Evolutionary conservation across 2,888 invertebrate species (phyloP).

Genomic region (Lampropteryx suffumata): DNA sequence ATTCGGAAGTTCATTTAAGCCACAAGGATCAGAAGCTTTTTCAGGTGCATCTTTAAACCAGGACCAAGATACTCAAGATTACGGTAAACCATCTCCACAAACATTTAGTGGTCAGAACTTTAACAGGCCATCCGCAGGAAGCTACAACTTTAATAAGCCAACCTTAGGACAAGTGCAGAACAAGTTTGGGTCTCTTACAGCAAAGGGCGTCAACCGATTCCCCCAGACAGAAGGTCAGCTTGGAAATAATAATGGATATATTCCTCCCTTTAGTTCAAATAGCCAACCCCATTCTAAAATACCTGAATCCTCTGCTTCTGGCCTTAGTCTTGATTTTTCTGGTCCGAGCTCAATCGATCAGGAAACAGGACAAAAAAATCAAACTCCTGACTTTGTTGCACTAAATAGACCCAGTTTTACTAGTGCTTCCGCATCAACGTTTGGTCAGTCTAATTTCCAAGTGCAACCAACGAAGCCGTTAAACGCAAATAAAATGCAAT

Average conservation of each 20-base stretch:
- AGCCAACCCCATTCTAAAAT: slow-evolving; percentile 21
- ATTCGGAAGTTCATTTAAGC: slow-evolving; percentile 28
- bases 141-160: slow-evolving; percentile 2
- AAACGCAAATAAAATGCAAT: slow-evolving; percentile 20
- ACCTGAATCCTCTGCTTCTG: slow-evolving; percentile 6
- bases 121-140: slow-evolving; percentile 12
- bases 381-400: slow-evolving; percentile 5
- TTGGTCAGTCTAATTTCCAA: slow-evolving; percentile 1
- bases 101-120: slow-evolving; percentile 15
- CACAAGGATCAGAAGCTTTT: slow-evolving; percentile 25
- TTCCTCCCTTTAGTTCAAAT: slow-evolving; percentile 41
- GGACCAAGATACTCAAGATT: slow-evolving; percentile 19
- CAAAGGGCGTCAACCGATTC: slow-evolving; percentile 5
- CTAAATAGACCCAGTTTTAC: slow-evolving; percentile 8
- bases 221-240: slow-evolving; percentile 20
- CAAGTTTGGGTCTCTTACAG: slow-evolving; percentile 6
- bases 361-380: slow-evolving; percentile 1
- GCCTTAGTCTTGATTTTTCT: not conserved
- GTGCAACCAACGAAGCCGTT: slow-evolving; percentile 14
- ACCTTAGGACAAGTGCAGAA: slow-evolving; percentile 9
- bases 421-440: slow-evolving; percentile 19
- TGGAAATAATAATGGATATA: slow-evolving; percentile 45
- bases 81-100: slow-evolving; percentile 16
- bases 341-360: not conserved
- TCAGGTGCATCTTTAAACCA: slow-evolving; percentile 13